Base-by-base conservation (phyloP, 2,888 invertebrate genomes). In the Fragum sueziense region DNA sequence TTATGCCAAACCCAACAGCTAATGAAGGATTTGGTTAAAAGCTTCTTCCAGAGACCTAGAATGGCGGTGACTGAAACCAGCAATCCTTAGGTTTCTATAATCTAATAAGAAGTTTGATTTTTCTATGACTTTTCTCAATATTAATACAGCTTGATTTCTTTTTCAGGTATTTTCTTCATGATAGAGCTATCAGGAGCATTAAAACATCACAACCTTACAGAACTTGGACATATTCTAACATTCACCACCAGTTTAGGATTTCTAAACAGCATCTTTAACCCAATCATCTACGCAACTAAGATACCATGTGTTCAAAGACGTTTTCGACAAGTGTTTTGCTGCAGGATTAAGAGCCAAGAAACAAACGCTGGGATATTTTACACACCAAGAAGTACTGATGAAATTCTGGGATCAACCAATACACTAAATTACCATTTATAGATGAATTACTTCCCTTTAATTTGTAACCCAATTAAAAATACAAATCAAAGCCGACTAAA, bases 241-340 rank as follows among this genome's bases (percentile, higher is more conserved):
- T 87, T 85, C 76, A 79, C 77, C 34, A 82, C 80, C 69, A 71
- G 79, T 7, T 34, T 81, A 2, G 88, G 85, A 1, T 89, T 84
- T 68, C 41, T 87, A 20, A 88, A 89, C 82, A 87, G 87, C 54
- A 51, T 88, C 31, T 61, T 88, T 33, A 88, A 88, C 72, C 90
- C 90, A 9, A 82, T 89, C n/a, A 84, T 90, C 59, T 90, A 88
- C 71, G 88, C 90, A 14, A 78, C 88, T 51, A 88, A 89, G 72
- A 86, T 90, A 34, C 72, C 84, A 3, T 70, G 77, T 11, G 87
- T 90, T 17, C 83, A 87, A 52, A 59, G 65, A 33, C 81, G 87
- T 22, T 78, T 78, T n/a, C 70, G 65, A 20, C 14, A 78, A 37
- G 31, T 80, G n/a, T 83, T 80, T 34, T 83, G 83, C 67, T 82